These are phyloP conservation scores for Plagodis pulveraria DNA, from an alignment of 2,888 invertebrate genomes.

Conservation along the genomic window DNA sequence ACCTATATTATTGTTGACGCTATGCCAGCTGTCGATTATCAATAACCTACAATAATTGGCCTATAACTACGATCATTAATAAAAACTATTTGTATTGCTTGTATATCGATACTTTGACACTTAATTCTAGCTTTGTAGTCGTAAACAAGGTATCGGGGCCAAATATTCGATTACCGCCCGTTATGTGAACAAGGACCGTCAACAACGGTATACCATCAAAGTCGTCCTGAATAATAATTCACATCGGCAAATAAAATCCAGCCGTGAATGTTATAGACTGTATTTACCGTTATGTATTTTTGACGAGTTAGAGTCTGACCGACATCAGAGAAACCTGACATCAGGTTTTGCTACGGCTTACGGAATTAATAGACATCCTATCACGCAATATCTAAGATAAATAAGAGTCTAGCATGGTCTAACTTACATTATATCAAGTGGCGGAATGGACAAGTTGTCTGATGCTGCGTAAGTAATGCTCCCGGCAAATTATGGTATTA, in stretches of 20 bases:
- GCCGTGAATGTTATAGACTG: constrained; percentile 39
- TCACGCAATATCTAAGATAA: no score
- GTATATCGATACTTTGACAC: constrained; percentile 17
- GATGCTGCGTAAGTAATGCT: no score
- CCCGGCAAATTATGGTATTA: no score
- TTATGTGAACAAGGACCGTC: constrained; percentile 60
- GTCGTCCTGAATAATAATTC: constrained; percentile 72
- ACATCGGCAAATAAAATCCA: constrained; percentile 55
- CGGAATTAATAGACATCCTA: no score
- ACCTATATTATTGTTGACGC: neutral
- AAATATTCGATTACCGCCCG: constrained; percentile 57
- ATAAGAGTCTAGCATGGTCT: no score
- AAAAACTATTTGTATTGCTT: no score
- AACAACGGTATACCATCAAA: constrained; percentile 59
- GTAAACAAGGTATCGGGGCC: constrained; percentile 52
- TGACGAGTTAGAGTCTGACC: constrained; percentile 1
- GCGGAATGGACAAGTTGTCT: no score
- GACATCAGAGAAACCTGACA: neutral
- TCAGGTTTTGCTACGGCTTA: no score
- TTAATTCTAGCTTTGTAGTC: constrained; percentile 42
- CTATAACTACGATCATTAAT: neutral
- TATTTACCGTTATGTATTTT: constrained; percentile 44
- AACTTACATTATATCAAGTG: no score
- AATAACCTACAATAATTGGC: neutral
- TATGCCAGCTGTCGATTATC: neutral